Percentiles rank a stretch among this genome's conserved stretches.
phyloP scores from a whole-genome alignment of 2,797 vertebrate genomes.

The Periophthalmus magnuspinnatus region DNA sequence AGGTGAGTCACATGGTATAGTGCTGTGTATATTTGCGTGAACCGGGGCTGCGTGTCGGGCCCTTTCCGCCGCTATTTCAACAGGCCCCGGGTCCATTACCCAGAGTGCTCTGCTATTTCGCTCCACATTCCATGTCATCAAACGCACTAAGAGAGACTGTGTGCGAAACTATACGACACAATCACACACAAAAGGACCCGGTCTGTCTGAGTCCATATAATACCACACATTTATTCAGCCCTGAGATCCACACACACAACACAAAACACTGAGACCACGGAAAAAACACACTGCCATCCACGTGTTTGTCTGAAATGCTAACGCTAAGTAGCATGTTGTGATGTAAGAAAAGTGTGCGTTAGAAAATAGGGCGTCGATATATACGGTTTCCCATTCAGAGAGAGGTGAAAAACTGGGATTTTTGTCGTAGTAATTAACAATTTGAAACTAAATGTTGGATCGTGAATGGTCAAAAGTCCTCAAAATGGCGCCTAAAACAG shows the following conservation, averaged over 20 bases:
- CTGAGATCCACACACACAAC: too few species aligned
- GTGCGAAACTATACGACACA: conserved; percentile 23
- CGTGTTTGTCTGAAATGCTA: too few species aligned
- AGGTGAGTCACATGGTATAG: conserved; percentile 7
- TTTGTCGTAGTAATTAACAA: too few species aligned
- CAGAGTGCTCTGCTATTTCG: conserved; percentile 67
- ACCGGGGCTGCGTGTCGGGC: conserved; percentile 18
- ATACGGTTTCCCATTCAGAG: too few species aligned
- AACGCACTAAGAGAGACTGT: conserved; percentile 47
- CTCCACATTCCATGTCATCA: conserved; percentile 62
- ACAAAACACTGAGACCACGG: too few species aligned
- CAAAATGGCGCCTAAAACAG: too few species aligned
- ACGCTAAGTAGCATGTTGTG: conserved; percentile 12
- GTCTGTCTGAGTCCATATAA: conserved; percentile 39
- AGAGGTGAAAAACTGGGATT: too few species aligned
- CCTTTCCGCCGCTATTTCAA: conserved; percentile 45
- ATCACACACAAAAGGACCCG: conserved; percentile 30
- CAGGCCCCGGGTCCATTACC: conserved; percentile 62
- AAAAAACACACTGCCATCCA: too few species aligned
- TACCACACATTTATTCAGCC: conserved; percentile 57
- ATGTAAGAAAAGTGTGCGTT: background rate
- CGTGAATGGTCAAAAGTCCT: too few species aligned
- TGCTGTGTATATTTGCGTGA: conserved; percentile 16
- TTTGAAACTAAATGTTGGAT: too few species aligned
- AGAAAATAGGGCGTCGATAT: too few species aligned